Conservation (phyloP, 37 sponge, comb jelly and placozoan species). For the Bolinopsis microptera region DNA sequence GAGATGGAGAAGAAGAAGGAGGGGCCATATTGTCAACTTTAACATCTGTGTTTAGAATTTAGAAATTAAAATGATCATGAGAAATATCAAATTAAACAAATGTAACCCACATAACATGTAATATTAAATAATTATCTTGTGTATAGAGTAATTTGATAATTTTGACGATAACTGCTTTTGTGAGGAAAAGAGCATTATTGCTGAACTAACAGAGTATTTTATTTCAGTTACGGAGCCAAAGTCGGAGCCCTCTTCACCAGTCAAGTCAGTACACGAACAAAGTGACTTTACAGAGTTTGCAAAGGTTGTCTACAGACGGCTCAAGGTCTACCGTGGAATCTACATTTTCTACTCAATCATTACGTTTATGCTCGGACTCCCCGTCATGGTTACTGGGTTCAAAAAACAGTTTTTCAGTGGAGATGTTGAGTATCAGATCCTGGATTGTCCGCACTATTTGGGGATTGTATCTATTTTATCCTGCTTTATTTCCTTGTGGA, state of each 20-base stretch:
- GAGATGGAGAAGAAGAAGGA: background rate
- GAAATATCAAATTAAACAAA: no score
- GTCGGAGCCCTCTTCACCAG: background rate
- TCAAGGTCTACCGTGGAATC: conserved; percentile 61
- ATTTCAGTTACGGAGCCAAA: background rate
- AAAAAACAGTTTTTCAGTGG: conserved; percentile 58
- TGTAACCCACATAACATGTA: no score
- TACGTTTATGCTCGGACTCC: conserved; percentile 46
- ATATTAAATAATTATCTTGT: no score
- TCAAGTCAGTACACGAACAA: background rate
- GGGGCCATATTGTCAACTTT: background rate
- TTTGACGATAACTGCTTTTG: no score
- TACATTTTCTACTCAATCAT: conserved; percentile 65
- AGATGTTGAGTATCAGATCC: background rate
- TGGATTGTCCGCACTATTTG: conserved; percentile 41
- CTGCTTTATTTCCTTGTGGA: conserved; percentile 51
- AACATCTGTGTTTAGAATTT: no score
- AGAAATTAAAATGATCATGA: no score
- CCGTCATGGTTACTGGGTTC: conserved; percentile 47
- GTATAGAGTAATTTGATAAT: no score
- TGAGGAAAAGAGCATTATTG: no score
- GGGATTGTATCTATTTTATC: conserved; percentile 50
- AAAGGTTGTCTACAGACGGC: conserved; percentile 28
- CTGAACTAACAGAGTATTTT: no score
- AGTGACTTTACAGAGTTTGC: conserved; percentile 63